A percentile compares a stretch with the other conserved stretches of the same genome.
Evolutionary conservation across 2,888 invertebrate species (phyloP).

Genomic region (Cheilosia variabilis): DNA sequence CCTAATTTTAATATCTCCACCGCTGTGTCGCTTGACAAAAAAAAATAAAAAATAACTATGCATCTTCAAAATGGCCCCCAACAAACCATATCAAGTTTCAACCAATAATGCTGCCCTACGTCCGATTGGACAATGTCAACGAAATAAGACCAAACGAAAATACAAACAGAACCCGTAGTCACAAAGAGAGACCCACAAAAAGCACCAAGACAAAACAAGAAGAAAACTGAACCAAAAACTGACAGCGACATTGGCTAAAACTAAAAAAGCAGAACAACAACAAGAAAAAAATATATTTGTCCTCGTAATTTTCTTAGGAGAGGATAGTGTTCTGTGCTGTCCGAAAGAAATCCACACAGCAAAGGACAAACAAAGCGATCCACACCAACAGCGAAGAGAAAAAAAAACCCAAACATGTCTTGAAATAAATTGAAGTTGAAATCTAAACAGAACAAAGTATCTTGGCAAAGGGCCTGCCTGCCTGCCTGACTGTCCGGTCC

Average conservation of each 20-base stretch:
- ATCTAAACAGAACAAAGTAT: constrained; percentile 75
- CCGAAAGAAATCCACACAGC: constrained; percentile 31
- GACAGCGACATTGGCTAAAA: constrained; percentile 74
- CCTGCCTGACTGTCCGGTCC: constrained; percentile 4
- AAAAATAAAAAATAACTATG: constrained; percentile 7
- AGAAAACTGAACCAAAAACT: constrained; percentile 68
- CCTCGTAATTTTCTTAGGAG: constrained; percentile 42
- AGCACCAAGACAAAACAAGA: constrained; percentile 35
- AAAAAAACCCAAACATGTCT: constrained; percentile 29
- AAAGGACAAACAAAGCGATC: constrained; percentile 57
- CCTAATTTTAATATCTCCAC: constrained; percentile 67
- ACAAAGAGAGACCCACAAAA: constrained; percentile 39
- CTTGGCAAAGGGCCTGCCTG: constrained; percentile 47
- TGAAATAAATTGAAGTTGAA: constrained; percentile 75
- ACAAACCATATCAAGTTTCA: constrained; percentile 73
- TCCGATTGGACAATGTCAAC: constrained; percentile 74
- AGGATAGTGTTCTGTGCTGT: constrained; percentile 25
- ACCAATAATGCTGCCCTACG: constrained; percentile 73
- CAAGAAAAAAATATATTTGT: constrained; percentile 35
- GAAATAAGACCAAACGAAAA: constrained; percentile 38
- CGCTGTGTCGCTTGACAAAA: constrained; percentile 27
- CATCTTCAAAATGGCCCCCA: constrained; percentile 70
- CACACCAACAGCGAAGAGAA: neutral
- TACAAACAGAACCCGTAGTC: constrained; percentile 21
- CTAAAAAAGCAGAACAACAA: constrained; percentile 15